Percentiles rank a stretch among this genome's conserved stretches.
Conservation (phyloP, 2,797 vertebrate genomes). For the Neoniphon sammara region DNA sequence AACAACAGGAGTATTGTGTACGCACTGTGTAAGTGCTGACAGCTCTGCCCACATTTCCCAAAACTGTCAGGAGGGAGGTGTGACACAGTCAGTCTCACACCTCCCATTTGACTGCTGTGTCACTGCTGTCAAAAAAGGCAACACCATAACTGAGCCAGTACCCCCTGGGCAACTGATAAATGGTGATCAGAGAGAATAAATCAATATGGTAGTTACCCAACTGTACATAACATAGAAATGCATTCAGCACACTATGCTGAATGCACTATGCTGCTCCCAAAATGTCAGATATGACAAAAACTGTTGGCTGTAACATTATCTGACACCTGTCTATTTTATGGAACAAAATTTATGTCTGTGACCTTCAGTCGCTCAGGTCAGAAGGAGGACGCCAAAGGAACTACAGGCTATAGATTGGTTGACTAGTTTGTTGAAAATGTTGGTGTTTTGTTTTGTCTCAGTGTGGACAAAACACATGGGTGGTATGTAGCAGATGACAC, state of each 20-base stretch:
- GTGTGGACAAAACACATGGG: slow-evolving; percentile 5
- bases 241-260: background rate
- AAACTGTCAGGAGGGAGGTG: background rate
- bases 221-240: no score
- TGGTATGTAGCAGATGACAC: background rate
- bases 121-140: background rate
- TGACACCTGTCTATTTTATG: background rate
- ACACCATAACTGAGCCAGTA: background rate
- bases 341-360: background rate
- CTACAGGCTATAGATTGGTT: background rate
- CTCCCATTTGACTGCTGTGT: background rate
- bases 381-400: background rate
- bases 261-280: background rate
- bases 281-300: background rate
- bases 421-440: slow-evolving; percentile 1
- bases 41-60: background rate
- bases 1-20: background rate
- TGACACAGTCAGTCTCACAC: background rate
- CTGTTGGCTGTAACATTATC: background rate
- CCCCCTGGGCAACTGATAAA: no score
- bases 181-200: no score
- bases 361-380: slow-evolving; percentile 9
- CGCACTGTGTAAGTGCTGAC: slow-evolving; percentile 1
- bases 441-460: no score
- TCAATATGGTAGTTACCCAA: no score